Base-by-base conservation (phyloP, 2,113 vertebrate genomes). In the Tonatia bakeri region DNA sequence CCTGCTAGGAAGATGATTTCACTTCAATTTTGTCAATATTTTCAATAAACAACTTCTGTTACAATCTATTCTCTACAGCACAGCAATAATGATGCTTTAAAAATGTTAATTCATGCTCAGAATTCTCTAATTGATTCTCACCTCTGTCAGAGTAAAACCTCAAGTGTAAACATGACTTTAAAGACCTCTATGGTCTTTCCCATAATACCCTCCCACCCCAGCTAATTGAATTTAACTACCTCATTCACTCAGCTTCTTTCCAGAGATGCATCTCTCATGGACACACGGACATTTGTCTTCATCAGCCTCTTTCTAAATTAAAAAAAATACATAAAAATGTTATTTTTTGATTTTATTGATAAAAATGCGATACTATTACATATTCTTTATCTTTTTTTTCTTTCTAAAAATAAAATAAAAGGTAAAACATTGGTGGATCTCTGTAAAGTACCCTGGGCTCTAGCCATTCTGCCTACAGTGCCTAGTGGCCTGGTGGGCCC, bases 21-120 rank as follows among this genome's bases (percentile, higher is more conserved):
- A 81, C n/a, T 77, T 73, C n/a, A 50, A 50, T 86, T 87, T 85
- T 90, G 20, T 92, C 38, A 73, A 7, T 70, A 54, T 90, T n/a
- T 76, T 83, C 40, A 84, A 52, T 43, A 52, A 84, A 84, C 13
- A 50, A 72, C 70, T 79, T 77, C 31, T 26, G 17, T 56, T 84
- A 22, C 10, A 59, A 59, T 83, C 14, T 72, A 76, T 3, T 54
- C 36, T 93, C 38, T 67, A 54, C 4, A 31, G 26, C 47, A 38
- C 11, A 91, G 20, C 6, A 64, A 54, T 40, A 80, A 87, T 38
- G 5, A 61, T 56, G 3, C 79, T 91, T 77, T 73, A 40, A 52
- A 90, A 87, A 87, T 31, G 15, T 56, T 81, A 61, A 61, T 8
- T 64, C 12, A n/a, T 36, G 4, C 11, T 89, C 17, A 56, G 28